Conservation (phyloP, 2,113 vertebrate species). For the Pseudorhombus dupliciocellatus region DNA sequence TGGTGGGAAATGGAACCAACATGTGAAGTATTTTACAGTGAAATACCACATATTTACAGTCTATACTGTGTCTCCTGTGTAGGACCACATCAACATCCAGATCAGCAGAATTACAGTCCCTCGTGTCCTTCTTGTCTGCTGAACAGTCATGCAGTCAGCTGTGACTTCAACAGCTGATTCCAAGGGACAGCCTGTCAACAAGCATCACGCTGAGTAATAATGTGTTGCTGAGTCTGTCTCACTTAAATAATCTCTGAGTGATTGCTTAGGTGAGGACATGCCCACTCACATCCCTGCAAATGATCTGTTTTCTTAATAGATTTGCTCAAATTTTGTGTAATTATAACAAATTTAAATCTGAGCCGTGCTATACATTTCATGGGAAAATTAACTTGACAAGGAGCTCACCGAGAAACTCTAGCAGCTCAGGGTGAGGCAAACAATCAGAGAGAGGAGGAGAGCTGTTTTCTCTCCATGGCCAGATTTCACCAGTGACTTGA, state of each 20-base stretch:
- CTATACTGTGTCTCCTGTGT: background rate
- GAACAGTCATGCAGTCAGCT: constrained; percentile 56
- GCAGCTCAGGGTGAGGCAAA: constrained; percentile 9
- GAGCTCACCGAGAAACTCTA: constrained; percentile 1
- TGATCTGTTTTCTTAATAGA: constrained; percentile 39
- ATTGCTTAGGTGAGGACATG: constrained; percentile 32
- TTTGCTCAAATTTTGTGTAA: background rate
- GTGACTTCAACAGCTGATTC: constrained; percentile 62
- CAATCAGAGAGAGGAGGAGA: background rate
- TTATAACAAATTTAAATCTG: constrained; percentile 20
- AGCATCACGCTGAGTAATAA: constrained; percentile 65
- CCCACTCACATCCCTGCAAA: constrained; percentile 21
- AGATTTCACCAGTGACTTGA: constrained; percentile 7
- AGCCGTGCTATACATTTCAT: background rate
- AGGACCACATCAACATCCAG: constrained; percentile 7
- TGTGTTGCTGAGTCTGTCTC: constrained; percentile 44
- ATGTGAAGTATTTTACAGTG: too few relatives aligned
- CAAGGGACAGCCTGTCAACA: constrained; percentile 68
- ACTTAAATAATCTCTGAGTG: constrained; percentile 49
- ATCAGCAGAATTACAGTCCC: constrained; percentile 36
- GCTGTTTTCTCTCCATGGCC: background rate
- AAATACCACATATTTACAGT: background rate
- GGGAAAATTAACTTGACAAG: background rate
- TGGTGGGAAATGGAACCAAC: too few relatives aligned
- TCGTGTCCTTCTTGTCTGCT: constrained; percentile 39